phyloP scores from a whole-genome alignment of 2,797 vertebrate genomes.

The Threskiornis aethiopicus region DNA sequence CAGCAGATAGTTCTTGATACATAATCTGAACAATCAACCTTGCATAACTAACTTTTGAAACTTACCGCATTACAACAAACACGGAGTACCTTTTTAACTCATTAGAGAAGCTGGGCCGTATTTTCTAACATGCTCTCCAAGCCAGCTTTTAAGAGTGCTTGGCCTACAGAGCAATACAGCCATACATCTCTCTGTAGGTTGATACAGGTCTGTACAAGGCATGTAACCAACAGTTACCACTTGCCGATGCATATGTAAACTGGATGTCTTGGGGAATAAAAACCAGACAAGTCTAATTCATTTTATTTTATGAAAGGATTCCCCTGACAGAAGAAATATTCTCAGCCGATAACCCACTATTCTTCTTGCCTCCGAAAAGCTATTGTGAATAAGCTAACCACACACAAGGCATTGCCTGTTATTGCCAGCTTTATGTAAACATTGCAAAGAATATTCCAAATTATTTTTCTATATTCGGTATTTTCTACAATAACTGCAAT shows the following conservation, averaged over 20 bases:
- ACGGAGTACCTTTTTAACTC: neutral
- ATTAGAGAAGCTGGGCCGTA: neutral
- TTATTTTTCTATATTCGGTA: neutral
- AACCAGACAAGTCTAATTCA: neutral
- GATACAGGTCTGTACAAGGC: neutral
- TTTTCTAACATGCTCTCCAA: neutral
- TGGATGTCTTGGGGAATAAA: neutral
- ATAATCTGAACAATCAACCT: neutral
- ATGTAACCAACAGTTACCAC: neutral
- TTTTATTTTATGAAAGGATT: neutral
- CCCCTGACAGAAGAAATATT: neutral
- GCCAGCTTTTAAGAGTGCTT: neutral
- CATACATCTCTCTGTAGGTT: neutral
- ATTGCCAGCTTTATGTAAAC: neutral
- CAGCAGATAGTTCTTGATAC: neutral
- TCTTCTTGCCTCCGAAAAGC: neutral
- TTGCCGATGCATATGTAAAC: accelerated
- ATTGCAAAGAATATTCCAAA: neutral
- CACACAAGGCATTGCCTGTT: neutral
- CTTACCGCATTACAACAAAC: neutral
- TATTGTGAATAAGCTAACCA: neutral
- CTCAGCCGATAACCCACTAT: neutral
- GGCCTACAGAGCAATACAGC: neutral
- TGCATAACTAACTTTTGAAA: neutral
- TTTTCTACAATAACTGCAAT: neutral